A percentile compares a stretch with the other conserved stretches of the same genome.
Evolutionary conservation across 2,797 vertebrate species (phyloP).

Genomic region (Manis javanica): DNA sequence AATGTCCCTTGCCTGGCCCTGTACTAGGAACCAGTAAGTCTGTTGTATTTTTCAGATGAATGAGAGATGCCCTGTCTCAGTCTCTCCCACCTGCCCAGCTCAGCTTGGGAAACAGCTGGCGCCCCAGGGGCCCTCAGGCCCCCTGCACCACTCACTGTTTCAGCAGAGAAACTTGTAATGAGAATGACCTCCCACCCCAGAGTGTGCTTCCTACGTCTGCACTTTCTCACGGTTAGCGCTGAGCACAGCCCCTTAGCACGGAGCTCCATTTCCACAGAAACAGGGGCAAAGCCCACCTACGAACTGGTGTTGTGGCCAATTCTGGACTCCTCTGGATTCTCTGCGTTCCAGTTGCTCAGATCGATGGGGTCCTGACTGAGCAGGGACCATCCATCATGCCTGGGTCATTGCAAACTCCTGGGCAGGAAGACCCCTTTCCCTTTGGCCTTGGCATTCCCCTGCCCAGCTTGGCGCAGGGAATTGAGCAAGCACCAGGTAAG

Average conservation of each 20-base stretch:
- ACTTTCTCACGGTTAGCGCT: neutral
- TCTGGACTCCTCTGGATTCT: too few species aligned
- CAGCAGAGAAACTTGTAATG: neutral
- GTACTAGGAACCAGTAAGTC: rapidly evolving
- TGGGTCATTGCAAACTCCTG: neutral
- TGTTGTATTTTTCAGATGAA: neutral
- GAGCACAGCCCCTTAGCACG: rapidly evolving
- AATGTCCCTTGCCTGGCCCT: rapidly evolving
- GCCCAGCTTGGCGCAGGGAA: too few species aligned
- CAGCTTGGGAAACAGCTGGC: rapidly evolving
- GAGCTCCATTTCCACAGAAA: rapidly evolving
- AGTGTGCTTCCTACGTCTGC: neutral
- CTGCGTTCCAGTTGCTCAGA: neutral
- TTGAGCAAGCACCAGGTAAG: rapidly evolving
- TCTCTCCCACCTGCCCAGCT: neutral
- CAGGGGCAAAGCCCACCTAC: neutral
- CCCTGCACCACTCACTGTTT: rapidly evolving
- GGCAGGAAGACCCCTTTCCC: rapidly evolving
- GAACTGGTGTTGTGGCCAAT: rapidly evolving
- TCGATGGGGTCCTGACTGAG: neutral
- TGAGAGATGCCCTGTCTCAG: neutral
- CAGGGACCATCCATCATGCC: neutral
- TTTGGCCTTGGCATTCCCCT: neutral
- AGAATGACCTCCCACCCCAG: neutral
- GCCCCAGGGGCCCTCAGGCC: neutral